phyloP scores from a whole-genome alignment of 2,888 invertebrate species.

The Sinotaia quadrata region DNA sequence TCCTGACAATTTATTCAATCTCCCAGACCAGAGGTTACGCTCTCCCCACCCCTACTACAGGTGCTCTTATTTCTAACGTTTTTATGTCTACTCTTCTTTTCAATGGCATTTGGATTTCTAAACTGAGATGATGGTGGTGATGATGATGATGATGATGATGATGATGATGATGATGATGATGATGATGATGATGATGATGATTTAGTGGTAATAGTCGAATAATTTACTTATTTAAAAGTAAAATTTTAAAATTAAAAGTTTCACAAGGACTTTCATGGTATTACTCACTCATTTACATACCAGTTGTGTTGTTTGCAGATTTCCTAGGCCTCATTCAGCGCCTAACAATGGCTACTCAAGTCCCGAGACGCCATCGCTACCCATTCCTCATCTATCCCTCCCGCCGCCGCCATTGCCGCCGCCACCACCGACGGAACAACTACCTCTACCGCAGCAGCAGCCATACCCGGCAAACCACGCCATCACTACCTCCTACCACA shows the following conservation, averaged over 20 bases:
- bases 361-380: constrained; percentile 38
- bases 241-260: too few relatives aligned
- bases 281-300: not conserved
- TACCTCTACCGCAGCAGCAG: constrained; percentile 25
- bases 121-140: not conserved
- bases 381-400: not conserved
- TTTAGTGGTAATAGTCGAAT: not conserved
- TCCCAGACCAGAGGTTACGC: too few relatives aligned
- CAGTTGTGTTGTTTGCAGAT: constrained; percentile 25
- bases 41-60: too few relatives aligned
- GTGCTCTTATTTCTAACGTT: not conserved
- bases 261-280: not conserved
- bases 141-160: constrained; percentile 2
- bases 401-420: constrained; percentile 18
- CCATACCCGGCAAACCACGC: constrained; percentile 28
- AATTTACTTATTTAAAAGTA: too few relatives aligned
- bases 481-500: constrained; percentile 25
- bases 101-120: too few relatives aligned
- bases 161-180: constrained; percentile 16
- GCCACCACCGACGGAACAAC: constrained; percentile 18
- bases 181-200: constrained; percentile 14
- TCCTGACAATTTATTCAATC: too few relatives aligned
- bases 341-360: constrained; percentile 35
- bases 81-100: not conserved
- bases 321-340: constrained; percentile 37